Base-by-base conservation (phyloP, 2,113 vertebrate genomes). In the Etheostoma cragini region DNA sequence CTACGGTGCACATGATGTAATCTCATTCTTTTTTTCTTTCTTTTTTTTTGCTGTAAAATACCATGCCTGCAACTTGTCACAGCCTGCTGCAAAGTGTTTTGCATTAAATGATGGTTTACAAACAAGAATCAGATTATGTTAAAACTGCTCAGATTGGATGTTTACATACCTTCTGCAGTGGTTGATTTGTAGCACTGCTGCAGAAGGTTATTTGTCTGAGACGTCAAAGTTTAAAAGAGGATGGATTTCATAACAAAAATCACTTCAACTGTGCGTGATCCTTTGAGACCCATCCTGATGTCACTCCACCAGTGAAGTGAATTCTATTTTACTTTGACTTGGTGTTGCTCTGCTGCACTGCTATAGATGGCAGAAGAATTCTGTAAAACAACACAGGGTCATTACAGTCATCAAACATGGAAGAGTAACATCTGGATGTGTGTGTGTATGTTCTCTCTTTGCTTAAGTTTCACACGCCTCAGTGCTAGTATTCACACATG, bases 281-380 rank as follows among this genome's bases (percentile, higher is more conserved):
- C 76, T 75, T 26, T 35, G 65, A 80, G 78, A 84, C 16, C 21
- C 61, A 46, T 52, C 62, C 73, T 52, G 49, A 70, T 60, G 76
- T 78, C 65, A 33, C 30, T 74, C 58, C 64, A 76, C 35, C 35
- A 66, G 65, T 15, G 5, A 61, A 78, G 72, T 72, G 57, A 78
- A 75, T 80, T 78, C 35, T 77, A 11, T 67, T 73, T 74, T 46
- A 56, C 67, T 62, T 0, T 5, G 4, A 60, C 33, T 82, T 21
- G 13, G 21, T 71, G 60, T 17, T 42, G 33, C 81, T 75, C 57
- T 26, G 76, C 72, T 75, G 33, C 56, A 21, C 80, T 57, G 21
- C 77, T 76, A 50, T 38, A 78, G 75, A 84, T 72, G 78, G 72
- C 68, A 68, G 71, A 82, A 57, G 57, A 73, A 86, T 70, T 76